Evolutionary conservation across 2,797 vertebrate genomes (phyloP).

Genomic region (Enteromius fasciolatus): DNA sequence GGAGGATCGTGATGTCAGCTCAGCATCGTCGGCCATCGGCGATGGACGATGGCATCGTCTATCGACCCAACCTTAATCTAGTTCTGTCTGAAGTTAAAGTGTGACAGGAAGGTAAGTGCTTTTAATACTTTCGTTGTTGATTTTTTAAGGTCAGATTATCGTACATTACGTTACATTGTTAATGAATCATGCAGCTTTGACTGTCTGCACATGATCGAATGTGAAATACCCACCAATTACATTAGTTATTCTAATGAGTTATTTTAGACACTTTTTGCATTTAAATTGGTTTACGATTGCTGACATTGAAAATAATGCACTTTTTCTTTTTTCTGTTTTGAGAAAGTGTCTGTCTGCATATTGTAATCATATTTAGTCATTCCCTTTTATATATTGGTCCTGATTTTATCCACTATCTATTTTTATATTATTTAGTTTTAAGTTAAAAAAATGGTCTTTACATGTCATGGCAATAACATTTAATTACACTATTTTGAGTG

Average conservation of each 20-base stretch:
- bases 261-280: background rate
- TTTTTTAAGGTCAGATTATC: too few species aligned
- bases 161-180: too few species aligned
- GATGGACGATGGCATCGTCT: too few species aligned
- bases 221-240: background rate
- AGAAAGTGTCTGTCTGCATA: background rate
- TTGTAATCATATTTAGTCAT: background rate
- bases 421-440: constrained; percentile 2
- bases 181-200: too few species aligned
- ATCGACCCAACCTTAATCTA: too few species aligned
- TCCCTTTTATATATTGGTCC: background rate
- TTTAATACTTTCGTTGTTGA: too few species aligned
- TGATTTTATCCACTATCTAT: background rate
- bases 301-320: background rate
- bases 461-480: background rate
- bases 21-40: too few species aligned
- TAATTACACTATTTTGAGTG: background rate
- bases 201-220: background rate
- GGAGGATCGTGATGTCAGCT: too few species aligned
- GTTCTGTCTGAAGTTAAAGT: background rate
- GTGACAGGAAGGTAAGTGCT: too few species aligned
- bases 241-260: background rate
- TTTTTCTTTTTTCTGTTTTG: background rate
- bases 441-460: background rate
- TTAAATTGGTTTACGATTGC: background rate